Conservation (phyloP, 2,113 vertebrate genomes). For the Gymnorhina tibicen region DNA sequence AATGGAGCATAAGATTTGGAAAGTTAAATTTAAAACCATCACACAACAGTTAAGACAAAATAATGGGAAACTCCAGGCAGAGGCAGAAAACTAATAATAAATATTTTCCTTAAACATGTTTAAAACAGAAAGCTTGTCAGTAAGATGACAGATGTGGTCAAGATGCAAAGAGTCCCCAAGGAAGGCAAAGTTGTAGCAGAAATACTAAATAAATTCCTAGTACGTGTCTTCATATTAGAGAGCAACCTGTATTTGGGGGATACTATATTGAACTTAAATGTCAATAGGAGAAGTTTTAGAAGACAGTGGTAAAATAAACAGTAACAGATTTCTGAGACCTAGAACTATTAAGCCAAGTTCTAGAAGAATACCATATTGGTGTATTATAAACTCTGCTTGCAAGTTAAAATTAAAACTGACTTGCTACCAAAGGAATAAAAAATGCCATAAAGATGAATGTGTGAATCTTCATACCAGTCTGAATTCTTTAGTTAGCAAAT, state of each 20-base stretch:
- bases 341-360: background rate
- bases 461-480: background rate
- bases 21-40: background rate
- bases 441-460: background rate
- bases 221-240: background rate
- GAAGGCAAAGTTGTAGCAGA: background rate
- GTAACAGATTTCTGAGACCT: background rate
- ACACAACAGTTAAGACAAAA: background rate
- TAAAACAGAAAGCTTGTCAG: background rate
- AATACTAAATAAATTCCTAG: background rate
- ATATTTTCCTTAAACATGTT: background rate
- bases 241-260: background rate
- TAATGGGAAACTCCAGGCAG: background rate
- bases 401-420: slow-evolving; percentile 20
- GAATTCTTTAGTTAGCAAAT: background rate
- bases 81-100: background rate
- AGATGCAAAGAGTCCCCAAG: background rate
- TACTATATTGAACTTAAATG: background rate
- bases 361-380: background rate
- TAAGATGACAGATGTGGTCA: background rate
- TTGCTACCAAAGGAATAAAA: background rate
- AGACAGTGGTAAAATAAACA: background rate
- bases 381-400: background rate
- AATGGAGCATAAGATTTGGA: background rate
- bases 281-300: background rate